Evolutionary conservation across 1,140 invertebrate genomes (phyloP), one percentile per base, ranked within the genome.

Genomic region (Bombus picipes): DNA sequence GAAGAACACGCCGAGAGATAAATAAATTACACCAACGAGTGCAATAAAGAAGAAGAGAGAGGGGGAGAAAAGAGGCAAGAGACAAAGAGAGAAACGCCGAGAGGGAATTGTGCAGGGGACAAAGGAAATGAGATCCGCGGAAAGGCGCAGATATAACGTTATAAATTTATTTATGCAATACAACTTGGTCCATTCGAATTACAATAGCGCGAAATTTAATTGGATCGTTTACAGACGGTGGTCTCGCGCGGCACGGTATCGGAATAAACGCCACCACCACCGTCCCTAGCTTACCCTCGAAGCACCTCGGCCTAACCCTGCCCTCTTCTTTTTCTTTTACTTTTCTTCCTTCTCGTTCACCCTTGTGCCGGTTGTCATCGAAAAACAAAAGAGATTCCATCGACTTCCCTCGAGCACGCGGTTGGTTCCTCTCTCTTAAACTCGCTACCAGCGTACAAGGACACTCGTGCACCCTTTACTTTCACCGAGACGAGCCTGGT

Each of bases 121-220:
- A 90, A 91, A 91, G 89, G 84, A 85, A 90, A 79, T 81, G 87
- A 87, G 87, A 88, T 79, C 85, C 80, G 57, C 81, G 85, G 88
- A 87, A 87, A 89, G 85, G 80, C 85, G 78, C 59, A 88, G 87
- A 91, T 86, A 87, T 80, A 89, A 90, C 86, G 85, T 91, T 91
- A 91, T 91, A 90, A 91, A 91, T 91, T 91, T 90, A 91, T 91
- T 91, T 90, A 91, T 91, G 89, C 90, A 87, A 91, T 89, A 89
- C 81, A 90, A 90, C 87, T 91, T 84, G 84, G 89, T 87, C 87
- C 90, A 88, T 91, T 91, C 89, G 89, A 82, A 90, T 90, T 87
- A 90, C 89, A 91, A 90, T 86, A 90, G 87, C 85, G 89, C 89
- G 90, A 91, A 91, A 91, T 91, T 91, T 91, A 91, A 91, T 91